phyloP scores from a whole-genome alignment of 2,888 invertebrate species.

The Polydrusus tereticollis region DNA sequence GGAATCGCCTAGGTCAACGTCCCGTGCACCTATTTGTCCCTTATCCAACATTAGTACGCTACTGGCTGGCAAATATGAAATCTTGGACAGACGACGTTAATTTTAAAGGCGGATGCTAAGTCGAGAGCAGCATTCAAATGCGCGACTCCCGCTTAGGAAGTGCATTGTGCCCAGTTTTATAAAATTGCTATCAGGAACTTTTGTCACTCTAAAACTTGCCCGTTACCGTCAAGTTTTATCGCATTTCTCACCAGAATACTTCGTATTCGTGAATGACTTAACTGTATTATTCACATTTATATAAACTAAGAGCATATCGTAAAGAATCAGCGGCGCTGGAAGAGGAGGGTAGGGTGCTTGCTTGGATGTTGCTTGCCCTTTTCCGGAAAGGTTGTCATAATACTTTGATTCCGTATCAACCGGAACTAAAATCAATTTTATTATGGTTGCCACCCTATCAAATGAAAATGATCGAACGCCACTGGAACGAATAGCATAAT shows the following conservation, averaged over 20 bases:
- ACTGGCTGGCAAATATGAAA: background rate
- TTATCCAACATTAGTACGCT: too few species aligned
- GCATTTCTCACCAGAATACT: slow-evolving; percentile 5
- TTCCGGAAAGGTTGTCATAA: too few species aligned
- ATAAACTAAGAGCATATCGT: background rate
- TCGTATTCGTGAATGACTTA: slow-evolving; percentile 7
- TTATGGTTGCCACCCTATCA: too few species aligned
- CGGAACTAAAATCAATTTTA: too few species aligned
- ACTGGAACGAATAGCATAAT: background rate
- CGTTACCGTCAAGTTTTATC: slow-evolving; percentile 17
- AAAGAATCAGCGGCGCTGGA: too few species aligned
- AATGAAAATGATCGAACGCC: too few species aligned
- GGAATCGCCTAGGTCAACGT: too few species aligned
- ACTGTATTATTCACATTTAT: slow-evolving; percentile 11
- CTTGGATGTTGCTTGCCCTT: too few species aligned
- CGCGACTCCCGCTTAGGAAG: slow-evolving; percentile 15
- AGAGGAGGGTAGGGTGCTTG: too few species aligned
- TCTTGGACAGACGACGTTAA: background rate
- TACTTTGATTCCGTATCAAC: too few species aligned
- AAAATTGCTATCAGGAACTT: slow-evolving; percentile 27
- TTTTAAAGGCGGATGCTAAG: background rate
- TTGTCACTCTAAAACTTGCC: slow-evolving; percentile 17
- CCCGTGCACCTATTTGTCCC: too few species aligned
- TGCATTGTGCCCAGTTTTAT: slow-evolving; percentile 28
- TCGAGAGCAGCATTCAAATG: slow-evolving; percentile 7